Conservation (phyloP, 1,140 invertebrate genomes). For the Lasioglossum albipes region DNA sequence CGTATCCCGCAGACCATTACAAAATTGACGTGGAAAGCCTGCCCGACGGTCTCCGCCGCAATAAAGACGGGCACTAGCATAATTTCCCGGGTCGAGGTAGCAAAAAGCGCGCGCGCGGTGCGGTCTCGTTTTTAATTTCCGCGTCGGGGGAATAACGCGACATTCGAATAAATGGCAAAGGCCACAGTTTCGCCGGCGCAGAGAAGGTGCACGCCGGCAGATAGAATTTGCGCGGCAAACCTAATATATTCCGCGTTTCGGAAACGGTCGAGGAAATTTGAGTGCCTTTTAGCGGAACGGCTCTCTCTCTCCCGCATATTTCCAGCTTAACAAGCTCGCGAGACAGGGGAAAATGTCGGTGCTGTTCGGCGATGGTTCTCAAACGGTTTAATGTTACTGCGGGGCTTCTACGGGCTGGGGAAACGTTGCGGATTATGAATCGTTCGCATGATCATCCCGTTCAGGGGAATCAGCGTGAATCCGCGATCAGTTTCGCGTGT, state of each 20-base stretch:
- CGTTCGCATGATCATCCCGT: background rate
- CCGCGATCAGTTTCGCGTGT: background rate
- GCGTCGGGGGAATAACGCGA: too few relatives aligned
- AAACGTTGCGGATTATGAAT: background rate
- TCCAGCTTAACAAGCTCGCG: background rate
- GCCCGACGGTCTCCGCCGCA: too few relatives aligned
- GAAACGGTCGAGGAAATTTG: background rate
- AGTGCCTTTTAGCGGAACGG: background rate
- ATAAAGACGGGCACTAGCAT: too few relatives aligned
- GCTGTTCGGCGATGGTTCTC: background rate
- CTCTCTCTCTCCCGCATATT: background rate
- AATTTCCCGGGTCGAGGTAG: too few relatives aligned
- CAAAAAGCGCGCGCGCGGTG: too few relatives aligned
- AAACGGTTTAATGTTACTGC: background rate
- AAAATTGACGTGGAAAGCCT: too few relatives aligned
- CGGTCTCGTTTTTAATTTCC: too few relatives aligned
- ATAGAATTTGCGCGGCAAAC: too few relatives aligned
- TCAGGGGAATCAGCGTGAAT: background rate
- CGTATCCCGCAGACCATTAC: too few relatives aligned
- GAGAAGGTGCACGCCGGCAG: too few relatives aligned
- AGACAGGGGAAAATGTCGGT: background rate
- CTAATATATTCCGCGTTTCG: background rate
- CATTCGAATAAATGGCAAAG: too few relatives aligned
- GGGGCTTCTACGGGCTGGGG: background rate
- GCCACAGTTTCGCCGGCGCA: too few relatives aligned